These are phyloP conservation scores for Peribatodes rhomboidaria DNA, from an alignment of 2,888 invertebrate species.

Conservation along the genomic window DNA sequence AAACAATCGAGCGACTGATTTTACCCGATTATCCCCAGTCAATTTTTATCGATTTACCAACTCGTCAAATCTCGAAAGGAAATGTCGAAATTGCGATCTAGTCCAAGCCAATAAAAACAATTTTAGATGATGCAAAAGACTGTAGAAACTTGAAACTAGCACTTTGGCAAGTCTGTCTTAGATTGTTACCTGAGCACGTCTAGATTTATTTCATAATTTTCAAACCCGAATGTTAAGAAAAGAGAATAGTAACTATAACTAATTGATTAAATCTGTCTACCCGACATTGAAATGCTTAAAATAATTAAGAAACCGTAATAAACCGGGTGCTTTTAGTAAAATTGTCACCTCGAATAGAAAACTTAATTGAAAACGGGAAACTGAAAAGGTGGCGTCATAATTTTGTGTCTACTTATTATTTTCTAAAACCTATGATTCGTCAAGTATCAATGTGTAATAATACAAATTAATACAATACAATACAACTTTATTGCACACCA, in stretches of 20 bases:
- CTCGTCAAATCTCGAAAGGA: not conserved
- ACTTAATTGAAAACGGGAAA: too few relatives aligned
- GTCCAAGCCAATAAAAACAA: slow-evolving; percentile 28
- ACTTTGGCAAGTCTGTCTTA: slow-evolving; percentile 18
- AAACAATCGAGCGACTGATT: not conserved
- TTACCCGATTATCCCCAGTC: not conserved
- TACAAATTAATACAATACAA: too few relatives aligned
- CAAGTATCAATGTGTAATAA: too few relatives aligned
- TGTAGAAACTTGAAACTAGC: slow-evolving; percentile 15
- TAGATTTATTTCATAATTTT: not conserved
- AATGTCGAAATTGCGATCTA: slow-evolving; percentile 26
- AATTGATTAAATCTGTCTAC: slow-evolving; percentile 1
- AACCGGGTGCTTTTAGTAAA: too few relatives aligned
- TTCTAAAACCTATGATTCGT: too few relatives aligned
- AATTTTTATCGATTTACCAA: slow-evolving; percentile 7
- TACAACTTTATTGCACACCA: too few relatives aligned
- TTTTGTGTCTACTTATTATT: too few relatives aligned
- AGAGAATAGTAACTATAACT: not conserved
- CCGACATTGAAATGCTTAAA: not conserved
- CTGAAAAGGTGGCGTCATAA: too few relatives aligned
- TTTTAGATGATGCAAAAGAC: slow-evolving; percentile 21
- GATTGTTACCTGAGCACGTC: slow-evolving; percentile 23
- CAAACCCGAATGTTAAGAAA: not conserved
- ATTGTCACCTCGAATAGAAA: too few relatives aligned
- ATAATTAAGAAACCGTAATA: not conserved